These are phyloP conservation scores for Drymonia ruficornis DNA, from an alignment of 2,888 invertebrate species.

Conservation along the genomic window DNA sequence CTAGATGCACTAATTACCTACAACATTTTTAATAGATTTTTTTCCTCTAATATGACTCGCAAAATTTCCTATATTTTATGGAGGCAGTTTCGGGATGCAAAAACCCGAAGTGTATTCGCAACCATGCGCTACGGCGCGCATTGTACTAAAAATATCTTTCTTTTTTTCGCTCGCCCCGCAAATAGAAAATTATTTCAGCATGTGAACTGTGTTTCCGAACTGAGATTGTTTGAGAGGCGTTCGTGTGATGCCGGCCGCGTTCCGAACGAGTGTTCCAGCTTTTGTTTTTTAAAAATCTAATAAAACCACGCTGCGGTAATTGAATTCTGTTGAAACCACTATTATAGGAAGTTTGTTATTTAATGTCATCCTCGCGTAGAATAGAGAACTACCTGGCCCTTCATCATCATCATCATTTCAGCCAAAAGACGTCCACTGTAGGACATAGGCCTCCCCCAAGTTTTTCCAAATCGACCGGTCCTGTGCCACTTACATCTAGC, in stretches of 20 bases:
- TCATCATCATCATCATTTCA: no score
- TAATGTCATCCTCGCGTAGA: background rate
- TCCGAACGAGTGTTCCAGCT: slow-evolving; percentile 14
- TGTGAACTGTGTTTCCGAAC: slow-evolving; percentile 32
- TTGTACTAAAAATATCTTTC: slow-evolving; percentile 27
- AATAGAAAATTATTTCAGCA: slow-evolving; percentile 43
- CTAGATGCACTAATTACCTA: no score
- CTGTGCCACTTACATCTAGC: no score
- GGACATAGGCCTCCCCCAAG: no score
- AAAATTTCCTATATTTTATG: no score
- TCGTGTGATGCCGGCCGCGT: slow-evolving; percentile 28
- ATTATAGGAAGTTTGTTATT: background rate
- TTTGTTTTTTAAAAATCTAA: slow-evolving; percentile 5
- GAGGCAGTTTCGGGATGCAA: slow-evolving; percentile 9
- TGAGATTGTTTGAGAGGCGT: slow-evolving; percentile 40
- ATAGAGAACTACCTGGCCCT: no score
- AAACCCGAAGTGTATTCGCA: slow-evolving; percentile 20
- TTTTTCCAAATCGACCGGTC: no score
- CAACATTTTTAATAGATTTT: no score
- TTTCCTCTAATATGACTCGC: no score
- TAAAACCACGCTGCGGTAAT: background rate
- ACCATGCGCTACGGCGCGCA: slow-evolving; percentile 16
- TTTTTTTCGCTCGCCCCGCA: slow-evolving; percentile 33
- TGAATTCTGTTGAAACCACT: background rate
- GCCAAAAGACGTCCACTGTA: no score